Evolutionary conservation across 2,888 invertebrate genomes (phyloP).

Genomic region (Metacarcinus magister): DNA sequence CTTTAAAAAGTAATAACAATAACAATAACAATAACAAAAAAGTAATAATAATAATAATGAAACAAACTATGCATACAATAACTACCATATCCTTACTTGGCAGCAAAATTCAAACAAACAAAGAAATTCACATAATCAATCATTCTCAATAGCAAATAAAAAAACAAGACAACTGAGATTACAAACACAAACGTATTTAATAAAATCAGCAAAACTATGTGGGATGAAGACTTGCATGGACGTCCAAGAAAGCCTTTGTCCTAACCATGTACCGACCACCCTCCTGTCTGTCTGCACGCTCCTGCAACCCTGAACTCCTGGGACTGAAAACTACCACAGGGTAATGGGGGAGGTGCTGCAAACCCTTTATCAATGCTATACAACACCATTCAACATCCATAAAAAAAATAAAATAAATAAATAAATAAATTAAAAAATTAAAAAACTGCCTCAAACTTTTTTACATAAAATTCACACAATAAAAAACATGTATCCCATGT

Average conservation of each 20-base stretch:
- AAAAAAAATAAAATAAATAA: not conserved
- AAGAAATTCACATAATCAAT: not conserved
- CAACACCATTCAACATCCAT: not conserved
- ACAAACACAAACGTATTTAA: not conserved
- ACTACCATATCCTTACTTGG: constrained; percentile 8
- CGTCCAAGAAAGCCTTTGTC: not conserved
- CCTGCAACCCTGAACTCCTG: not conserved
- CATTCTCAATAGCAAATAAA: not conserved
- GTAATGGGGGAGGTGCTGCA: not conserved
- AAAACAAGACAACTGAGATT: not conserved
- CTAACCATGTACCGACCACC: constrained; percentile 31
- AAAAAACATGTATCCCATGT: too few relatives aligned
- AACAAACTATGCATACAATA: not conserved
- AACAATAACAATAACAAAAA: not conserved
- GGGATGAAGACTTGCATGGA: constrained; percentile 15
- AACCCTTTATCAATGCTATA: not conserved
- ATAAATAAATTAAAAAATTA: not conserved
- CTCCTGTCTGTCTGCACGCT: not conserved
- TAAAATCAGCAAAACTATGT: not conserved
- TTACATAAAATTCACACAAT: not conserved
- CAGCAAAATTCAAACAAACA: not conserved
- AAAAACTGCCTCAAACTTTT: not conserved
- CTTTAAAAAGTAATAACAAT: not conserved
- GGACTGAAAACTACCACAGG: not conserved
- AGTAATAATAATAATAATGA: not conserved